A percentile compares a stretch with the other conserved stretches of the same genome.
These are phyloP conservation scores for Coregonus suidteri DNA, from an alignment of 2,797 vertebrate species.

Conservation along the genomic window DNA sequence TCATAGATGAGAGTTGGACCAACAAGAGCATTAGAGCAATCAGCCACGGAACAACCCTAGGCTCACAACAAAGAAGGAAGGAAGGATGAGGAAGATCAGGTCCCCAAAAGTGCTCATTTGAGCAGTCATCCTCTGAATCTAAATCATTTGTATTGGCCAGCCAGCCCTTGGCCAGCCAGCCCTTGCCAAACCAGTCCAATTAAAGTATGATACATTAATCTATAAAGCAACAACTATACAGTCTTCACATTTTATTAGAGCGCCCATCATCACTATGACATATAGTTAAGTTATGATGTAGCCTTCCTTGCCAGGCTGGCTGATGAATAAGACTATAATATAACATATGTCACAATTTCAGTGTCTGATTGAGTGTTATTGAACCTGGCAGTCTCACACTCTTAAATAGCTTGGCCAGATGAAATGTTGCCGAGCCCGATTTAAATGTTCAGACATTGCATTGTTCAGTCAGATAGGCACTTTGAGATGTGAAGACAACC, in stretches of 20 bases:
- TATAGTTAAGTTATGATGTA: slow-evolving; percentile 50
- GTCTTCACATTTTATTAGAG: slow-evolving; percentile 29
- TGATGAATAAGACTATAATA: slow-evolving; percentile 55
- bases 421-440: slow-evolving; percentile 33
- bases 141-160: not conserved
- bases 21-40: slow-evolving; percentile 32
- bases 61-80: not conserved
- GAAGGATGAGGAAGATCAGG: not conserved
- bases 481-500: slow-evolving; percentile 52
- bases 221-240: slow-evolving; percentile 29
- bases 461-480: slow-evolving; percentile 28
- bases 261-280: slow-evolving; percentile 11
- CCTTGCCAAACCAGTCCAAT: slow-evolving; percentile 32
- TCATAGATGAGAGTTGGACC: slow-evolving; percentile 53
- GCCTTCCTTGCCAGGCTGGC: slow-evolving; percentile 38
- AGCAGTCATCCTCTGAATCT: not conserved
- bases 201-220: not conserved
- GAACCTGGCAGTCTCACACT: slow-evolving; percentile 56
- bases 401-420: slow-evolving; percentile 46
- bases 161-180: not conserved
- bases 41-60: slow-evolving; percentile 28
- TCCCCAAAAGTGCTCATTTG: not conserved
- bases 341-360: slow-evolving; percentile 61
- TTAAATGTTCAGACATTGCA: no score
- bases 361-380: slow-evolving; percentile 42